A percentile compares a stretch with the other conserved stretches of the same genome.
Conservation (phyloP, 2,113 vertebrate genomes). For the Oncorhynchus tshawytscha region DNA sequence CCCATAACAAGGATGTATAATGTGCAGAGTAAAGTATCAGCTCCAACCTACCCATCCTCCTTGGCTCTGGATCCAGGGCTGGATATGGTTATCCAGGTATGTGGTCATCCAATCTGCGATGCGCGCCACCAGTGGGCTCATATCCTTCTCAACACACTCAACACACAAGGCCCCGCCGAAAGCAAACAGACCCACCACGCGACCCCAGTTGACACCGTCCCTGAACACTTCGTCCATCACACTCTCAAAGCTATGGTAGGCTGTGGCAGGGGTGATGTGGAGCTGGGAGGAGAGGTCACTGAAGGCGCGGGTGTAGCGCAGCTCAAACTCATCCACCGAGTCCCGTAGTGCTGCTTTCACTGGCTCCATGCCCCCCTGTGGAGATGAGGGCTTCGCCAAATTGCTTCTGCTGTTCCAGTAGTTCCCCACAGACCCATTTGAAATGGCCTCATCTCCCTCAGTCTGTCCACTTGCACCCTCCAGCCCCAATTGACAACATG, state of each 20-base stretch:
- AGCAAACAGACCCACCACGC: slow-evolving; percentile 92
- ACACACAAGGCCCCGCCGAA: slow-evolving; percentile 92
- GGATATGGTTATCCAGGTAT: slow-evolving; percentile 91
- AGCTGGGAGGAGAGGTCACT: slow-evolving; percentile 89
- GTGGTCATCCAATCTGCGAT: slow-evolving; percentile 92
- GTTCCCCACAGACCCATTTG: slow-evolving; percentile 28
- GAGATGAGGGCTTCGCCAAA: neutral
- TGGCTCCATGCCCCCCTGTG: slow-evolving; percentile 25
- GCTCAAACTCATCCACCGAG: slow-evolving; percentile 90
- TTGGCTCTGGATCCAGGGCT: slow-evolving; percentile 91
- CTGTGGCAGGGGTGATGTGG: slow-evolving; percentile 85
- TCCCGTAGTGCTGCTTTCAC: slow-evolving; percentile 85
- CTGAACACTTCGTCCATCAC: slow-evolving; percentile 96
- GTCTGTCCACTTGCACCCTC: slow-evolving; percentile 52
- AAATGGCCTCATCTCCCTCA: slow-evolving; percentile 44
- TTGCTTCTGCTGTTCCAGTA: neutral
- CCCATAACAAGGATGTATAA: neutral
- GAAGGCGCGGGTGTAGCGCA: slow-evolving; percentile 85
- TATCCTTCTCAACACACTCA: slow-evolving; percentile 92
- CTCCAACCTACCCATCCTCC: slow-evolving; percentile 94
- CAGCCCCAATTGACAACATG: slow-evolving; percentile 75
- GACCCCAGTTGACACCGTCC: slow-evolving; percentile 96
- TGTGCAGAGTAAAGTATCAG: neutral
- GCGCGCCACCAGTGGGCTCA: slow-evolving; percentile 84
- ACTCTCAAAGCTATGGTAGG: slow-evolving; percentile 91